These are phyloP conservation scores for Pycnomerus fuliginosus DNA, from an alignment of 2,888 invertebrate species.

Conservation along the genomic window DNA sequence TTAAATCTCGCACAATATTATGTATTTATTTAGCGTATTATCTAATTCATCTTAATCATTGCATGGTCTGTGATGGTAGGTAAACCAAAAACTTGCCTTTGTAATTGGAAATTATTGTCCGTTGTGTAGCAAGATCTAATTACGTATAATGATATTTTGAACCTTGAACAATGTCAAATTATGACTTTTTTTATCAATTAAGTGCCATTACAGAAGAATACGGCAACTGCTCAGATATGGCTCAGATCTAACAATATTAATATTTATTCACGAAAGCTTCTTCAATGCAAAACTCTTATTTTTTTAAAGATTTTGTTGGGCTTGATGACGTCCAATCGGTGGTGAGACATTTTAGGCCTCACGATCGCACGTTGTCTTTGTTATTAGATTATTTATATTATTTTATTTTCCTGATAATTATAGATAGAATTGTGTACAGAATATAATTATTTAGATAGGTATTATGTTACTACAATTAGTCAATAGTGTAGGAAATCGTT, in stretches of 20 bases:
- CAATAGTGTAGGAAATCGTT: constrained; percentile 25
- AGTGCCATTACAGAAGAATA: constrained; percentile 28
- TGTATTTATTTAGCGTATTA: constrained; percentile 10
- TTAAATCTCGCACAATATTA: constrained; percentile 24
- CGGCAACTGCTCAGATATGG: too few species aligned
- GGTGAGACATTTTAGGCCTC: neutral
- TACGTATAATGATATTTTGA: constrained; percentile 24
- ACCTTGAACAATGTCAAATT: constrained; percentile 16
- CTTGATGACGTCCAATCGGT: neutral
- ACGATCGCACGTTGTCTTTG: constrained; percentile 5
- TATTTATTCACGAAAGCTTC: too few species aligned
- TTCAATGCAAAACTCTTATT: too few species aligned
- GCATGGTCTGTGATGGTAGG: constrained; percentile 27
- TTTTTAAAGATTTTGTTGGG: too few species aligned
- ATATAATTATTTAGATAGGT: constrained; percentile 32
- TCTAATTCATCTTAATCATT: constrained; percentile 24
- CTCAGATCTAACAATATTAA: too few species aligned
- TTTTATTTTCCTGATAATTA: constrained; percentile 43
- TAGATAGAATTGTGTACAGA: constrained; percentile 41
- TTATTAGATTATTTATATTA: constrained; percentile 40
- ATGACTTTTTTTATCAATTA: constrained; percentile 17
- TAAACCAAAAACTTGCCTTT: constrained; percentile 23
- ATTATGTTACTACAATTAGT: constrained; percentile 25
- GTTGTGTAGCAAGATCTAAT: constrained; percentile 15
- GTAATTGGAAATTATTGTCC: too few species aligned